These are phyloP conservation scores for Nestor notabilis DNA, from an alignment of 2,113 vertebrate genomes.

Conservation along the genomic window DNA sequence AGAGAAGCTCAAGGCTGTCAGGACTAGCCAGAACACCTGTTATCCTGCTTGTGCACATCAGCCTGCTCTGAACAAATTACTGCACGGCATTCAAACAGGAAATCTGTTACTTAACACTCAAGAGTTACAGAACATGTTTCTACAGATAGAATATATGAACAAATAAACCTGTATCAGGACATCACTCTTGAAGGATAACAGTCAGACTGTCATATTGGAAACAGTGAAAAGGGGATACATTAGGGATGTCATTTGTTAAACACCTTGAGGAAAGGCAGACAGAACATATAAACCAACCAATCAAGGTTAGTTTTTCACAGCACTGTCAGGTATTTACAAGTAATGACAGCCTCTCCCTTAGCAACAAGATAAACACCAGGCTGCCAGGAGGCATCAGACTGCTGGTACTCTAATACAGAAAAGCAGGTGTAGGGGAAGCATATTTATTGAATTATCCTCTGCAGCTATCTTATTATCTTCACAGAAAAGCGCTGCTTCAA, in stretches of 20 bases:
- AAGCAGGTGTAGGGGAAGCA: not conserved
- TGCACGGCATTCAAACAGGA: not conserved
- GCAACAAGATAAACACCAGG: conserved; percentile 15
- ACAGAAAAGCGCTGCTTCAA: not conserved
- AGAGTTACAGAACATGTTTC: not conserved
- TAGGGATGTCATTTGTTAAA: not conserved
- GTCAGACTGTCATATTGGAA: not conserved
- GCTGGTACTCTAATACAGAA: not conserved
- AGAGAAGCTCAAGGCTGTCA: not conserved
- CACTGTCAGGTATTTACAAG: conserved; percentile 13
- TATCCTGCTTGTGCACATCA: not conserved
- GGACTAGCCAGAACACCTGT: not conserved
- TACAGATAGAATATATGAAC: not conserved
- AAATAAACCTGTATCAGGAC: not conserved
- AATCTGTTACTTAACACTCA: not conserved
- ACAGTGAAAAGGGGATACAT: not conserved
- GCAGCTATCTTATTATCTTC: not conserved
- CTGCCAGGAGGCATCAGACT: not conserved
- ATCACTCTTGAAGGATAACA: not conserved
- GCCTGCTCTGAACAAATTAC: not conserved
- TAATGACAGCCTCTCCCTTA: conserved; percentile 14
- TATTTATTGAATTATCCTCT: not conserved
- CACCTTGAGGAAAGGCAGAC: conserved; percentile 10
- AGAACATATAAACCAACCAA: not conserved
- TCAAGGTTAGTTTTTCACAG: not conserved